Conservation (phyloP, 1,140 invertebrate genomes). For the Zeugodacus cucurbitae region DNA sequence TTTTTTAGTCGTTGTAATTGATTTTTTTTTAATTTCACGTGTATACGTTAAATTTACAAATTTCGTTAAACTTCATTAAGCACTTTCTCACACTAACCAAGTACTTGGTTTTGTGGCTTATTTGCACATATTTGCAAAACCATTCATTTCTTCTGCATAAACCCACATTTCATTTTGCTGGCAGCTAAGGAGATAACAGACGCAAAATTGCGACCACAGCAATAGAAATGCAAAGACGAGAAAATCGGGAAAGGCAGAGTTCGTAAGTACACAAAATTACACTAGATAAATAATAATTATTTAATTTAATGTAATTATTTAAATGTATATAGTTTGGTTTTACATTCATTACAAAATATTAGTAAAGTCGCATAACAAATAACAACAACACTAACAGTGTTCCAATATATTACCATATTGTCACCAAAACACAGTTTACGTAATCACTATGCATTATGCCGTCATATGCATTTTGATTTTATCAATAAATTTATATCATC, state of each 20-base stretch:
- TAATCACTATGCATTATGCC: no score
- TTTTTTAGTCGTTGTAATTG: background rate
- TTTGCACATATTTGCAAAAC: background rate
- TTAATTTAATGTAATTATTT: no score
- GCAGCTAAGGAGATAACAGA: background rate
- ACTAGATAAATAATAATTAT: background rate
- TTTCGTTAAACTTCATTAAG: background rate
- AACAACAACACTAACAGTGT: no score
- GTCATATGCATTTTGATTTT: background rate
- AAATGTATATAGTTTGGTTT: no score
- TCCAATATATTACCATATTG: no score
- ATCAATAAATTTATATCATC: background rate
- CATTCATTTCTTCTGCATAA: background rate
- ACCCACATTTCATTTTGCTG: background rate
- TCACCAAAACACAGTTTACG: no score
- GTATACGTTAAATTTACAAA: background rate
- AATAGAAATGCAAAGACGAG: constrained; percentile 29
- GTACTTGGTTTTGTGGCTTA: background rate
- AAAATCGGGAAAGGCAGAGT: constrained; percentile 11
- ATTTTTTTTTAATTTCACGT: background rate
- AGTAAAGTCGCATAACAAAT: no score
- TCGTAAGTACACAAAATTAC: background rate
- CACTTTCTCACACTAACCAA: constrained; percentile 1
- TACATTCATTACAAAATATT: no score
- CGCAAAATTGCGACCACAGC: constrained; percentile 16